Evolutionary conservation across 1,140 invertebrate species (phyloP).

Genomic region (Aricia agestis): DNA sequence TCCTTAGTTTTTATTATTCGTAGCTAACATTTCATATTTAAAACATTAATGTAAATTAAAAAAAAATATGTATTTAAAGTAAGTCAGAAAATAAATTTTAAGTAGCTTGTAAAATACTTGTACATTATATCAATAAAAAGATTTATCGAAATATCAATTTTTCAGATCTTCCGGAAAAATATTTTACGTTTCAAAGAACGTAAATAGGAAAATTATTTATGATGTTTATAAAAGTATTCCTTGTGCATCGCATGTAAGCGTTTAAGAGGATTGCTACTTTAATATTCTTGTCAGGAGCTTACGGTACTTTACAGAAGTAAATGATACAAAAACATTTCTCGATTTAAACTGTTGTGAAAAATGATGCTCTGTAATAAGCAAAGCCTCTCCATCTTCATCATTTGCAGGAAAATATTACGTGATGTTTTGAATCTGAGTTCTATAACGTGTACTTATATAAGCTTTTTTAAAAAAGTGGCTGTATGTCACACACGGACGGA

Average conservation of each 20-base stretch:
- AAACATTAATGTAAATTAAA: too few relatives aligned
- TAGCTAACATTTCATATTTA: too few relatives aligned
- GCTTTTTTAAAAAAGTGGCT: too few relatives aligned
- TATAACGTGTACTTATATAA: too few relatives aligned
- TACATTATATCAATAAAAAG: too few relatives aligned
- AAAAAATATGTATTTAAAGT: too few relatives aligned
- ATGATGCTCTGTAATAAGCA: background rate
- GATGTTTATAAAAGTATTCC: background rate
- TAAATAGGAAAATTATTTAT: conserved; percentile 4
- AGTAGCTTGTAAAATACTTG: too few relatives aligned
- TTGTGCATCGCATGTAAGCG: background rate
- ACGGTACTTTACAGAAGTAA: background rate
- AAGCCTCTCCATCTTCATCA: background rate
- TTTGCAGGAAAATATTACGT: background rate
- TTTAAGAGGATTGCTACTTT: conserved; percentile 1
- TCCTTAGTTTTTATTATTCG: too few relatives aligned
- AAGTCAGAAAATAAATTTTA: too few relatives aligned
- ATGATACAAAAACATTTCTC: conserved; percentile 1
- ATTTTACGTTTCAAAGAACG: background rate
- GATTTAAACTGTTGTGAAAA: background rate
- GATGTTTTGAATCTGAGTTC: background rate
- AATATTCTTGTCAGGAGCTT: background rate
- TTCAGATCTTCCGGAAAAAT: conserved; percentile 5
- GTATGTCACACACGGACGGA: too few relatives aligned
- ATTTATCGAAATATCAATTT: background rate